Percentiles rank a stretch among this genome's conserved stretches.
phyloP scores from a whole-genome alignment of 2,113 vertebrate species.

The Rhodinocichla rosea region DNA sequence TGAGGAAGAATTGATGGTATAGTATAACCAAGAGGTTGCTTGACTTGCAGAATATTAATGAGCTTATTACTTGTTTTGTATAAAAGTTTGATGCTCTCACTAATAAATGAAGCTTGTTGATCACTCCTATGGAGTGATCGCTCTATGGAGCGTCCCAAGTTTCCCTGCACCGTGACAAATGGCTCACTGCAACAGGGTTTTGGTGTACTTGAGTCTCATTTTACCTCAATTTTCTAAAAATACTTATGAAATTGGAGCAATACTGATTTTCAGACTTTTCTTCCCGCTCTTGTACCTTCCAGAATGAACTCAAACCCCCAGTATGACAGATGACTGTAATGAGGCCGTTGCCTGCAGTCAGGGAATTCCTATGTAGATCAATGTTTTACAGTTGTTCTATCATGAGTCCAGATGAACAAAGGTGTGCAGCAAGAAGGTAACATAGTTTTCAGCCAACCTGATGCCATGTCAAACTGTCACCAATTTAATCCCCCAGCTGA shows the following conservation, averaged over 20 bases:
- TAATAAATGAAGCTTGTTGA: too few species aligned
- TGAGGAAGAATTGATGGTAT: too few species aligned
- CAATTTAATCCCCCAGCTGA: not conserved
- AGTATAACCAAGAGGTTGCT: too few species aligned
- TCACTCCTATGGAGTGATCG: too few species aligned
- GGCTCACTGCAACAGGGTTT: too few species aligned
- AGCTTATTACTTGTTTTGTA: too few species aligned
- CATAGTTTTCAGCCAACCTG: not conserved
- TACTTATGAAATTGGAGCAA: fast-evolving
- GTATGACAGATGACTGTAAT: not conserved
- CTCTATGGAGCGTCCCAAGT: too few species aligned
- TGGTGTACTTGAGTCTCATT: not conserved
- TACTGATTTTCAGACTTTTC: not conserved
- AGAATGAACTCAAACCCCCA: not conserved
- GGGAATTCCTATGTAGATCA: not conserved
- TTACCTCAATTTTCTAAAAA: not conserved
- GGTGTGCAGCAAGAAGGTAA: fast-evolving
- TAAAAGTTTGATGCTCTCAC: too few species aligned
- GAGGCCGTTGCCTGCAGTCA: fast-evolving
- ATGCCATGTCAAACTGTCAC: not conserved
- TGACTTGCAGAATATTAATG: too few species aligned
- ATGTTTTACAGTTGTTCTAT: not conserved
- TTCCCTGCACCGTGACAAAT: too few species aligned
- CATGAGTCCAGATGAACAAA: fast-evolving
- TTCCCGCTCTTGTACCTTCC: not conserved